Evolutionary conservation across 2,888 invertebrate species (phyloP).

Genomic region (Apodemia duryi): DNA sequence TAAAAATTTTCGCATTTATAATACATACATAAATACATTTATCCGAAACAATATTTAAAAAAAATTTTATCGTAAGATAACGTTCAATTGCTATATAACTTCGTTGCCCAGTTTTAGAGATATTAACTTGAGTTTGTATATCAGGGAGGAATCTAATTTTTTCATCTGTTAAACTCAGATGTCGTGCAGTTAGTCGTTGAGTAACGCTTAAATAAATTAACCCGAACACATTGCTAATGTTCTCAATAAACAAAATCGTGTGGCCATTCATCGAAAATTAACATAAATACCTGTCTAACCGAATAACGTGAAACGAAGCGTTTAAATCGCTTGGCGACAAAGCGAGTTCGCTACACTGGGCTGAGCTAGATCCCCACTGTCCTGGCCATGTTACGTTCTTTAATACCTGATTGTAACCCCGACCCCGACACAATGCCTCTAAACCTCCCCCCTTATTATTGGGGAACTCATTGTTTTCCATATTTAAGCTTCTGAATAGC

Average conservation of each 20-base stretch:
- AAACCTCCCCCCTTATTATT: conserved; percentile 68
- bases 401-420: conserved; percentile 56
- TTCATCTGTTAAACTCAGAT: too few species aligned
- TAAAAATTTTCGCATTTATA: too few species aligned
- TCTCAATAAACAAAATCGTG: background rate
- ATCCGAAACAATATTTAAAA: too few species aligned
- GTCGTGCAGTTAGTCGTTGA: too few species aligned
- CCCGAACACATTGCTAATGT: background rate
- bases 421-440: conserved; percentile 46
- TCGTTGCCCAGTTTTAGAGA: too few species aligned
- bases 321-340: conserved; percentile 62
- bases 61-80: too few species aligned
- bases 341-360: conserved; percentile 56
- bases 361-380: conserved; percentile 59
- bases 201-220: background rate
- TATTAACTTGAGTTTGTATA: too few species aligned
- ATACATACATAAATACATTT: too few species aligned
- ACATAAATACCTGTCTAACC: conserved; percentile 60
- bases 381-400: conserved; percentile 52
- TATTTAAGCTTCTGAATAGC: conserved; percentile 58
- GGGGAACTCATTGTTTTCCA: conserved; percentile 71
- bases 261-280: conserved; percentile 1
- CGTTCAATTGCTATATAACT: too few species aligned
- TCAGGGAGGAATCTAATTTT: too few species aligned
- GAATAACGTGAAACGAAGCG: conserved; percentile 49